These are phyloP conservation scores for Astreopora myriophthalma DNA, from an alignment of 64 coral and sea anemone genomes.

Conservation along the genomic window DNA sequence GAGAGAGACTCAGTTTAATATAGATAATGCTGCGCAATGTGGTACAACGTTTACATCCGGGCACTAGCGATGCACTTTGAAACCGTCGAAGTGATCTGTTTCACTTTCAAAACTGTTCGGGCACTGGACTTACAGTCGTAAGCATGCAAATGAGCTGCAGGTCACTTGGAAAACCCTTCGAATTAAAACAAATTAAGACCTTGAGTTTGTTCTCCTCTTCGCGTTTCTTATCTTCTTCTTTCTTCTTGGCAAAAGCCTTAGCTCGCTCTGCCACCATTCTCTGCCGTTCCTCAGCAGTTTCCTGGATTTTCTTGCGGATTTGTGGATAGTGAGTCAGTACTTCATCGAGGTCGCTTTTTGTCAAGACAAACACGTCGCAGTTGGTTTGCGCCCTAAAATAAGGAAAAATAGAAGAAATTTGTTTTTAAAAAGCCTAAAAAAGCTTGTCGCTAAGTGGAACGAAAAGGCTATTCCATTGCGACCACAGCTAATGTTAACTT, in stretches of 20 bases:
- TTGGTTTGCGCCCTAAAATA: constrained; percentile 69
- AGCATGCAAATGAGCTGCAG: too few relatives aligned
- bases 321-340: constrained; percentile 86
- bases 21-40: too few relatives aligned
- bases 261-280: constrained; percentile 79
- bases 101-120: too few relatives aligned
- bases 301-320: constrained; percentile 83
- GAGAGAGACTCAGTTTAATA: too few relatives aligned
- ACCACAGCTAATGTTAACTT: too few relatives aligned
- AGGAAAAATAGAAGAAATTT: neutral
- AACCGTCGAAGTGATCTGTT: too few relatives aligned
- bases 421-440: neutral
- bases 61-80: too few relatives aligned
- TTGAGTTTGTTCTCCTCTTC: constrained; percentile 76
- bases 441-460: neutral
- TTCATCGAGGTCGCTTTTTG: constrained; percentile 83
- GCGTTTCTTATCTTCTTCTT: constrained; percentile 87
- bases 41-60: too few relatives aligned
- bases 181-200: neutral
- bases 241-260: constrained; percentile 84
- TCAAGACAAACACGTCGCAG: constrained; percentile 85
- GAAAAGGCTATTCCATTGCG: too few relatives aligned
- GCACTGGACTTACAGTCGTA: too few relatives aligned
- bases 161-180: too few relatives aligned
- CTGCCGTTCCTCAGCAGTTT: constrained; percentile 87